Base-by-base conservation (phyloP, 2,113 vertebrate species). In the Furnarius figulus region DNA sequence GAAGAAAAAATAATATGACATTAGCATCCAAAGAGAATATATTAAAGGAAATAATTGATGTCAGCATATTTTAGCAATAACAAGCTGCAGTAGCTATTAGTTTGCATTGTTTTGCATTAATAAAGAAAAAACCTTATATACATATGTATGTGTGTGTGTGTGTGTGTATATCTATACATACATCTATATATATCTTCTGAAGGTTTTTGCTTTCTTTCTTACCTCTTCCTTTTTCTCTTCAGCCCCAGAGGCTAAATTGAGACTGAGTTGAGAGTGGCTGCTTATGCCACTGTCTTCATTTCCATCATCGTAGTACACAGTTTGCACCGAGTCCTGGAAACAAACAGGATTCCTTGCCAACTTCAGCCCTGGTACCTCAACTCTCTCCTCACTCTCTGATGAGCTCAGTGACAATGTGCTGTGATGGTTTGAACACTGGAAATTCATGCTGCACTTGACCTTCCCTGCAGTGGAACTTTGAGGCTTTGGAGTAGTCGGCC, bases 161-260 rank as follows among this genome's bases (percentile, higher is more conserved):
- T n/a, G n/a, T n/a, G n/a, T n/a, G n/a, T n/a, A n/a, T n/a, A n/a
- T n/a, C n/a, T n/a, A n/a, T n/a, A 40, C 18, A 44, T 18, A 50
- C 3, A 71, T 40, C 46, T 1, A 61, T 42, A 65, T 8, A 70
- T 8, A 35, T 0, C 17, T 90, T 90, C 37, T 81, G 63, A 71
- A 84, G 25, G 14, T 63, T 81, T 94, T 65, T 87, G 56, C 42
- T 71, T 87, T 9, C 85, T 87, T 72, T 85, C 98, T 98, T 98
- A 98, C 98, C 98, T 98, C 98, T 50, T 97, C 98, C 33, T 96
- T 96, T 92, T 94, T 97, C 70, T 98, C 98, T 75, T 98, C 98
- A 35, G 91, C 56, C 50, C 85, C 59, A 14, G 90, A 37, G 4
- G 92, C 87, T 76, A 97, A 94, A 46, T 87, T 87, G 61, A 97